phyloP scores from a whole-genome alignment of 2,113 vertebrate genomes.

The Phrynosoma blainvillii region DNA sequence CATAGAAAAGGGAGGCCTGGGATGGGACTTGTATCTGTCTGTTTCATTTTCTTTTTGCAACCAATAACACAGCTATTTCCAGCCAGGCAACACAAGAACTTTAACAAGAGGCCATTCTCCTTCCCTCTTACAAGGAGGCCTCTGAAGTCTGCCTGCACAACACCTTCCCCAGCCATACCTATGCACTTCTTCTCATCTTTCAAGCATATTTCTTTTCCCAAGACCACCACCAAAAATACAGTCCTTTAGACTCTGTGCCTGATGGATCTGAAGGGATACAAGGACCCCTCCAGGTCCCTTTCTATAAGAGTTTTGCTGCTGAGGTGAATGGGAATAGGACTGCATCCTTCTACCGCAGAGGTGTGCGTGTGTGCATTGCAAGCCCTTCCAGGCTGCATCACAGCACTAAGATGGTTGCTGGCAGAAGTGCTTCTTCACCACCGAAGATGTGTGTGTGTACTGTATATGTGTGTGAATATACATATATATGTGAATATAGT shows the following conservation, averaged over 20 bases:
- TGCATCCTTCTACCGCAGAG: neutral
- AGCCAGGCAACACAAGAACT: neutral
- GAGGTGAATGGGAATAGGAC: neutral
- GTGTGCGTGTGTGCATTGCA: neutral
- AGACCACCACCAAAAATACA: neutral
- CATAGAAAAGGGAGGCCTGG: neutral
- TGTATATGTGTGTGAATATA: too few species aligned
- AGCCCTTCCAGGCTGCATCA: constrained; percentile 2
- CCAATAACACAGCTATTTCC: neutral
- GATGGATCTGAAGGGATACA: neutral
- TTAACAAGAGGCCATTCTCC: neutral
- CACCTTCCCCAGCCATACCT: neutral
- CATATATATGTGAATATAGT: too few species aligned
- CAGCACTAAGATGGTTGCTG: neutral
- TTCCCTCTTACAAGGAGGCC: neutral
- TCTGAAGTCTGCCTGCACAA: neutral
- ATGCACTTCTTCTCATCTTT: neutral
- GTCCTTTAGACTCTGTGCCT: neutral
- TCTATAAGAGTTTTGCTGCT: neutral
- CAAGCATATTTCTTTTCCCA: neutral
- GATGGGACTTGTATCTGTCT: neutral
- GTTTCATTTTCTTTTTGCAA: neutral
- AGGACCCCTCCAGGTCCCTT: too few species aligned
- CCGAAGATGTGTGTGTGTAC: too few species aligned
- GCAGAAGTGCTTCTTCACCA: too few species aligned